These are phyloP conservation scores for Temnothorax unifasciatus DNA, from an alignment of 2,888 invertebrate genomes.

Conservation along the genomic window DNA sequence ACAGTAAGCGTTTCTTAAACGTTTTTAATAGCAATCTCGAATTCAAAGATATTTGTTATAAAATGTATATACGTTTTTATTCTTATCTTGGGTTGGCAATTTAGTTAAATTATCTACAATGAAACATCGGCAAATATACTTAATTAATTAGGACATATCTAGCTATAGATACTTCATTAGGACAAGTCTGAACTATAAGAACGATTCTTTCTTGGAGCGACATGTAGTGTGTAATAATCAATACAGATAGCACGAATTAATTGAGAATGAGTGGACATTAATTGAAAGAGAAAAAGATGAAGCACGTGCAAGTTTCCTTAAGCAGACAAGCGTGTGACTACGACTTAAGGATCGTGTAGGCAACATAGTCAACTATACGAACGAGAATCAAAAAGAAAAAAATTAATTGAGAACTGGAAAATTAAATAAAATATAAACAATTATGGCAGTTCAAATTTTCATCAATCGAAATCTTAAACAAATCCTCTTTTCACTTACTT, in stretches of 20 bases:
- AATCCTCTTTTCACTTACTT: too few relatives aligned
- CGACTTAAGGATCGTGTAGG: slow-evolving; percentile 63
- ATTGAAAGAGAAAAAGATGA: slow-evolving; percentile 79
- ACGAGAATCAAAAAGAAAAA: slow-evolving; percentile 47
- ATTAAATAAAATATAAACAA: not conserved
- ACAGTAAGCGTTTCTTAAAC: not conserved
- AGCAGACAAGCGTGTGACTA: slow-evolving; percentile 68
- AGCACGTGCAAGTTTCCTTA: slow-evolving; percentile 79
- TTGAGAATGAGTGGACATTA: slow-evolving; percentile 83
- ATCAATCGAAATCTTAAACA: not conserved
- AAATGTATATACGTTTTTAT: not conserved
- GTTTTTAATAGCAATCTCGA: not conserved
- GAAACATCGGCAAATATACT: slow-evolving; percentile 58
- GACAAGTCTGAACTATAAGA: slow-evolving; percentile 70
- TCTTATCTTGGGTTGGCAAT: not conserved
- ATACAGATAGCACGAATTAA: slow-evolving; percentile 82
- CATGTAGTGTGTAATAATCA: slow-evolving; percentile 81
- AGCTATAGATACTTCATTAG: slow-evolving; percentile 66
- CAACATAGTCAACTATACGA: slow-evolving; percentile 58
- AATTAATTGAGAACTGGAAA: slow-evolving; percentile 7
- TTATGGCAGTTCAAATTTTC: not conserved
- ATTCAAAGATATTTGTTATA: not conserved
- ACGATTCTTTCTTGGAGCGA: slow-evolving; percentile 69
- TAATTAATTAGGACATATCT: too few relatives aligned
- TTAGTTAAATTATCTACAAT: not conserved